A percentile compares a stretch with the other conserved stretches of the same genome.
Conservation (phyloP, 1,140 invertebrate genomes). For the Aphidius gifuensis region DNA sequence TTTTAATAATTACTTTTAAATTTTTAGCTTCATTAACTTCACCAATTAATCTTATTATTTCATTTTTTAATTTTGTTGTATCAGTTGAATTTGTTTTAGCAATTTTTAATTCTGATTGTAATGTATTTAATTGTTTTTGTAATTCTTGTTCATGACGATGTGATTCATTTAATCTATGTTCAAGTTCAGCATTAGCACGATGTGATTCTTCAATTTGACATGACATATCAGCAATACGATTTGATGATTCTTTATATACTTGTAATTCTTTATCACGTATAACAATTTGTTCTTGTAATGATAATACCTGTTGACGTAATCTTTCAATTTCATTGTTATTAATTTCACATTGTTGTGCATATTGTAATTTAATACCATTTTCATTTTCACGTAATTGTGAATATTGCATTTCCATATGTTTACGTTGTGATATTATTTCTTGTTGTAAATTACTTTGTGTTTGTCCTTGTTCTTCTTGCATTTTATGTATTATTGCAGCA, state of each 20-base stretch:
- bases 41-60: constrained; percentile 37
- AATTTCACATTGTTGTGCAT: constrained; percentile 54
- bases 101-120: constrained; percentile 43
- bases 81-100: constrained; percentile 40
- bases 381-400: constrained; percentile 54
- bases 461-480: constrained; percentile 58
- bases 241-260: constrained; percentile 44
- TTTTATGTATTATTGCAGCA: constrained; percentile 53
- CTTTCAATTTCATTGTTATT: constrained; percentile 51
- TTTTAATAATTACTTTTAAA: constrained; percentile 30
- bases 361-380: constrained; percentile 51
- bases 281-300: constrained; percentile 51
- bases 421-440: constrained; percentile 53
- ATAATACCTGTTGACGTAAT: constrained; percentile 48
- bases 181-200: constrained; percentile 54
- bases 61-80: constrained; percentile 33
- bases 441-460: constrained; percentile 54
- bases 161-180: constrained; percentile 54
- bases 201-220: constrained; percentile 62
- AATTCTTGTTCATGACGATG: constrained; percentile 48
- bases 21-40: constrained; percentile 40
- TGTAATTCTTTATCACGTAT: constrained; percentile 45
- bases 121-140: constrained; percentile 45
- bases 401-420: constrained; percentile 57
- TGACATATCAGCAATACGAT: constrained; percentile 52